Conservation (phyloP, 1,140 invertebrate species). For the Orchesella cincta region DNA sequence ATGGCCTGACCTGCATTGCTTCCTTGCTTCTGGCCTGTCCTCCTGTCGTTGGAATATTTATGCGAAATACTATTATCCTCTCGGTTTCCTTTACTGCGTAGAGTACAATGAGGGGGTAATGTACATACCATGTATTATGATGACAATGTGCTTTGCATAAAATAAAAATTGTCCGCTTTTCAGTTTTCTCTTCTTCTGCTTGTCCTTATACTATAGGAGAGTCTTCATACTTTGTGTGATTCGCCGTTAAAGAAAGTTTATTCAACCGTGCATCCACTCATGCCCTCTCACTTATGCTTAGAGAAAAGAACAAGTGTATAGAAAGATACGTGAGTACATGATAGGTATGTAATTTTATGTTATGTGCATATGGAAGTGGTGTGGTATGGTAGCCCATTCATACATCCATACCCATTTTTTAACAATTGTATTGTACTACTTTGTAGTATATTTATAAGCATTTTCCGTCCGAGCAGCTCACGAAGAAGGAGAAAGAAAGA, state of each 20-base stretch:
- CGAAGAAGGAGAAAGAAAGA: not conserved
- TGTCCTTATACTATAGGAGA: not conserved
- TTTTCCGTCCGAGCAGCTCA: not conserved
- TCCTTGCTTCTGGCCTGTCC: not conserved
- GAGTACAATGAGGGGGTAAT: too few species aligned
- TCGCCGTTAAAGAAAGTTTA: not conserved
- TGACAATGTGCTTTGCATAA: slow-evolving; percentile 21
- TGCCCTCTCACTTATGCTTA: not conserved
- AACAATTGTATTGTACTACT: not conserved
- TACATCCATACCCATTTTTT: slow-evolving; percentile 2
- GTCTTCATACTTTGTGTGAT: not conserved
- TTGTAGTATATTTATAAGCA: not conserved
- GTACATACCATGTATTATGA: too few species aligned
- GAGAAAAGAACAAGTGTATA: not conserved
- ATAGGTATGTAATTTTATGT: not conserved
- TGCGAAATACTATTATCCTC: not conserved
- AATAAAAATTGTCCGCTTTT: not conserved
- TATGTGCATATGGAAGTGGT: slow-evolving; percentile 17
- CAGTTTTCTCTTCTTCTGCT: not conserved
- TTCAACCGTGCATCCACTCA: not conserved
- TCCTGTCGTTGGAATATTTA: slow-evolving; percentile 11
- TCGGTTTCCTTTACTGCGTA: too few species aligned
- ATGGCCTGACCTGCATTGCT: not conserved
- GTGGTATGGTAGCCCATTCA: not conserved
- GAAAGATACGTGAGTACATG: not conserved